phyloP scores from a whole-genome alignment of 2,113 vertebrate genomes.

The Eudyptes chrysolophus region DNA sequence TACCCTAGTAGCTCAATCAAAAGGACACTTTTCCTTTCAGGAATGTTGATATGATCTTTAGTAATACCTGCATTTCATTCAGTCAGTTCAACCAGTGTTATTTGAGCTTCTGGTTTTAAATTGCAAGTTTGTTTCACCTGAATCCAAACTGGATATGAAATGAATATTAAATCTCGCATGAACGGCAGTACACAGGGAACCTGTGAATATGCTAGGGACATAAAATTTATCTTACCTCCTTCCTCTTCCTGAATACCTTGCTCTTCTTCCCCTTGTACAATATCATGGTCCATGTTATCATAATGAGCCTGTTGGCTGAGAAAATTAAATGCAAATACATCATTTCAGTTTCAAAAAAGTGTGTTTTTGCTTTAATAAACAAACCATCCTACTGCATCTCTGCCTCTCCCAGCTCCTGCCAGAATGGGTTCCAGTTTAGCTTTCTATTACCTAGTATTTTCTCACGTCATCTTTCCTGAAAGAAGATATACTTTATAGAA shows the following conservation, averaged over 20 bases:
- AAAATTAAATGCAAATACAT: constrained; percentile 11
- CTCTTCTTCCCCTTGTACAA: constrained; percentile 83
- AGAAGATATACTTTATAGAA: neutral
- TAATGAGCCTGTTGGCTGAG: constrained; percentile 83
- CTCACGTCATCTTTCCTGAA: neutral
- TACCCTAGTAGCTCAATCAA: neutral
- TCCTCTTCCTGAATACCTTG: constrained; percentile 79
- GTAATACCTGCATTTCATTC: neutral
- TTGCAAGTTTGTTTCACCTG: neutral
- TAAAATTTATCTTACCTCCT: constrained; percentile 73
- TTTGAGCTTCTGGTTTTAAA: neutral
- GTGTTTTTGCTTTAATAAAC: neutral
- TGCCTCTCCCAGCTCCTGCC: neutral
- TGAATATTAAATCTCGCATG: neutral
- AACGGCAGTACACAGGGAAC: neutral
- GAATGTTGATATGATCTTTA: neutral
- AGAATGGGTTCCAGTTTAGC: neutral
- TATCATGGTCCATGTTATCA: constrained; percentile 84
- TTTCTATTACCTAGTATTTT: neutral
- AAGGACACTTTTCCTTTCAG: neutral
- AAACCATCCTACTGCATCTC: neutral
- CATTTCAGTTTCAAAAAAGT: neutral
- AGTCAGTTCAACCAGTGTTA: neutral
- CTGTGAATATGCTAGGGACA: neutral
- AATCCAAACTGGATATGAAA: neutral